Base-by-base conservation (phyloP, 2,888 invertebrate genomes). In the Melitaea athalia region DNA sequence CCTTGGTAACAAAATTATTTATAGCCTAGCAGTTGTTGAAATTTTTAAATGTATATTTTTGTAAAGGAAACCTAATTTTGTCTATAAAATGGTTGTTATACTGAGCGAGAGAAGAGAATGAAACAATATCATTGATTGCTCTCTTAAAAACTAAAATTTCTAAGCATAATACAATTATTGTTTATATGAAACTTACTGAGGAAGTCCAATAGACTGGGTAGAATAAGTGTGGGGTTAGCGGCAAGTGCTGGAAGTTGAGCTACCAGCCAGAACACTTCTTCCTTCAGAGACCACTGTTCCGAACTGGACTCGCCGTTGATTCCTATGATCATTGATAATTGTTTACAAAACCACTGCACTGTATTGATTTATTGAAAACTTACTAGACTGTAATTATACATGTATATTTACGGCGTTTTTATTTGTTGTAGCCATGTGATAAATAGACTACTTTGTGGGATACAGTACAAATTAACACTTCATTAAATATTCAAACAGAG, bases 241-340 rank as follows among this genome's bases (percentile, higher is more conserved):
- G 97, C 95, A 78, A 95, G 95, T 57, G 94, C 94, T n/a, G 95
- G 95, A 71, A 98, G 91, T 3, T 96, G 95, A 42, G 95, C 94
- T 64, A 98, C 93, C 74, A 98, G 93, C 87, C 96, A 96, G 81
- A 97, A 98, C n/a, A 98, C 95, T 24, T 97, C 97, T 81, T 98
- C 98, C 2, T 96, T 96, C 64, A 98, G 95, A 0, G 96, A 96
- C 42, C 95, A 94, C 10, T 96, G 95, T 77, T 96, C 96, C n/a
- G 94, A 72, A 0, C 78, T 3, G 81, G 78, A 68, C 61, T 89
- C 87, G 0, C 84, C 71, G 60, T 72, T 80, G 63, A 69, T 71
- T 14, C 74, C 75, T 75, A 61, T 24, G 24, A 11, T 10, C 11
- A 24, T 24, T 5, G 12, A 52, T 5, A 12, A 11, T 11, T 12